These are phyloP conservation scores for Entomobrya multifasciata DNA, from an alignment of 2,888 invertebrate species.

Conservation along the genomic window DNA sequence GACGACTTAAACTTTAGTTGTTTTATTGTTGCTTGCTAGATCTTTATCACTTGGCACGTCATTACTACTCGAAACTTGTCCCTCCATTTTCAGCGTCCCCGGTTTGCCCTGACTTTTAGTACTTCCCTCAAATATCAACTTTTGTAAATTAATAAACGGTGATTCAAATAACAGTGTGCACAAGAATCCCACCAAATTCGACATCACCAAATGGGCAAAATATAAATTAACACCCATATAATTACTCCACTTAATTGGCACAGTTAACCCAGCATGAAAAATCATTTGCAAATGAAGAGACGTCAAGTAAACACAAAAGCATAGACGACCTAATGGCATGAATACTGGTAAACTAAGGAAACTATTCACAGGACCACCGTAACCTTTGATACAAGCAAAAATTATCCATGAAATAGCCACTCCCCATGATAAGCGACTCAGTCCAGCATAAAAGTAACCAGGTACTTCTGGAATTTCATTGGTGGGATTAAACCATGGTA, in stretches of 20 bases:
- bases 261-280: slow-evolving; percentile 68
- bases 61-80: too few species aligned
- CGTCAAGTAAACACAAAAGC: slow-evolving; percentile 94
- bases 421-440: slow-evolving; percentile 77
- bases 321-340: slow-evolving; percentile 93
- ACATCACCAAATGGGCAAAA: slow-evolving; percentile 74
- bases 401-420: slow-evolving; percentile 79
- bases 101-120: too few species aligned
- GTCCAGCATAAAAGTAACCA: slow-evolving; percentile 71
- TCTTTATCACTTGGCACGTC: too few species aligned
- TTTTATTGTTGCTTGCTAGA: too few species aligned
- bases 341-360: slow-evolving; percentile 91
- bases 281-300: slow-evolving; percentile 75
- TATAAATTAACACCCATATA: slow-evolving; percentile 65
- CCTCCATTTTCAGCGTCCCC: too few species aligned
- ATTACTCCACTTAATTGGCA: slow-evolving; percentile 60
- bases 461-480: slow-evolving; percentile 66
- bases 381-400: slow-evolving; percentile 79
- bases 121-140: too few species aligned
- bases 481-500: slow-evolving; percentile 72
- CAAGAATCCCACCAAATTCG: slow-evolving; percentile 63
- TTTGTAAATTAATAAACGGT: slow-evolving; percentile 63
- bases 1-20: too few species aligned
- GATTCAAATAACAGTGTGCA: slow-evolving; percentile 70
- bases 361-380: slow-evolving; percentile 81